Evolutionary conservation across 2,113 vertebrate species (phyloP).

Genomic region (Hylia prasina): DNA sequence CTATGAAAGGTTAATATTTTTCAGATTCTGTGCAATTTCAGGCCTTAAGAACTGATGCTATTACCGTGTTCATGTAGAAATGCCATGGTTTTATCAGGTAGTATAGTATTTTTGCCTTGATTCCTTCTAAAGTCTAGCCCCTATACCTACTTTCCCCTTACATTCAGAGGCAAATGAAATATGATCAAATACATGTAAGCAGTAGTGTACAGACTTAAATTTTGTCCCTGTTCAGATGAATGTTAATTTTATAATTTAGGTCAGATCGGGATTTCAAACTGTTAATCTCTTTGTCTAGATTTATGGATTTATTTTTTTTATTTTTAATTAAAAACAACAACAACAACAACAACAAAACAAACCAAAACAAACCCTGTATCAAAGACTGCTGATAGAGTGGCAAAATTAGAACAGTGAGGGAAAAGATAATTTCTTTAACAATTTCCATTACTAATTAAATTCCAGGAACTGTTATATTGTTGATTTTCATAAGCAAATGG

Average conservation of each 20-base stretch:
- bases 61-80: constrained; percentile 7
- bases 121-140: neutral
- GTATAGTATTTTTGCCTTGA: neutral
- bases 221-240: neutral
- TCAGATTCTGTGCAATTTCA: constrained; percentile 53
- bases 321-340: neutral
- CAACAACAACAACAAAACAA: neutral
- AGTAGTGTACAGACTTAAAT: neutral
- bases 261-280: neutral
- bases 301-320: neutral
- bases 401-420: constrained; percentile 40
- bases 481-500: neutral
- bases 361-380: neutral
- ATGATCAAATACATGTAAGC: neutral
- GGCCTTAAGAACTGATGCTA: constrained; percentile 1
- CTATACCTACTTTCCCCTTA: neutral
- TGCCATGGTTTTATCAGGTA: neutral
- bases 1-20: constrained; percentile 55
- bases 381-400: constrained; percentile 16
- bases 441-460: constrained; percentile 30
- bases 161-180: neutral
- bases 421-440: neutral
- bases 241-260: neutral
- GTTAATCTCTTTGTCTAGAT: neutral
- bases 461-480: constrained; percentile 16